Percentiles rank a stretch among this genome's conserved stretches.
Conservation (phyloP, 2,113 vertebrate species). For the Protomyctophum bolini region DNA sequence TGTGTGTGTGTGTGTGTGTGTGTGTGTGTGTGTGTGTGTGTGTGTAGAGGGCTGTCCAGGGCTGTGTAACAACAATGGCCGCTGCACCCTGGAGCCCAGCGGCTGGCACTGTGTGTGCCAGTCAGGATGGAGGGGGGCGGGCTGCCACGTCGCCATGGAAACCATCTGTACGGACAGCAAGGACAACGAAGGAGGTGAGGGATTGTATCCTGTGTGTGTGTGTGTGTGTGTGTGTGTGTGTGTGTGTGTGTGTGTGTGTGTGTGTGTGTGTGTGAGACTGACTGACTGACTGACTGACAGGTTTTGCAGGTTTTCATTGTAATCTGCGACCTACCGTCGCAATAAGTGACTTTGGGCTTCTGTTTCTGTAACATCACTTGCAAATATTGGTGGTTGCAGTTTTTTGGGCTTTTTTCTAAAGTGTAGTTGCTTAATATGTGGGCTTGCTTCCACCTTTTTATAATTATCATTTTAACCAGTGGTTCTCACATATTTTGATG, state of each 20-base stretch:
- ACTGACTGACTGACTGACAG: too few species aligned
- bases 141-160: conserved; percentile 98
- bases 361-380: too few species aligned
- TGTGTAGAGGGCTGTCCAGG: conserved; percentile 95
- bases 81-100: conserved; percentile 95
- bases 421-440: too few species aligned
- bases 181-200: conserved; percentile 96
- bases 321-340: too few species aligned
- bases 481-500: too few species aligned
- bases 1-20: conserved; percentile 22
- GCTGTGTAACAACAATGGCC: conserved; percentile 98
- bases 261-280: neutral
- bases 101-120: conserved; percentile 99
- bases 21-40: conserved; percentile 14
- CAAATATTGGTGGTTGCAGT: too few species aligned
- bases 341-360: too few species aligned
- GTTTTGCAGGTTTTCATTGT: too few species aligned
- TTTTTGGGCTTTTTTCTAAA: too few species aligned
- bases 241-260: conserved; percentile 8
- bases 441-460: too few species aligned
- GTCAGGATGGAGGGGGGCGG: conserved; percentile 93
- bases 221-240: conserved; percentile 7
- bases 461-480: too few species aligned
- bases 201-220: neutral
- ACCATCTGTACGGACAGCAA: conserved; percentile 94